Base-by-base conservation (phyloP, 2,113 vertebrate genomes). In the Acrocephalus kingi region DNA sequence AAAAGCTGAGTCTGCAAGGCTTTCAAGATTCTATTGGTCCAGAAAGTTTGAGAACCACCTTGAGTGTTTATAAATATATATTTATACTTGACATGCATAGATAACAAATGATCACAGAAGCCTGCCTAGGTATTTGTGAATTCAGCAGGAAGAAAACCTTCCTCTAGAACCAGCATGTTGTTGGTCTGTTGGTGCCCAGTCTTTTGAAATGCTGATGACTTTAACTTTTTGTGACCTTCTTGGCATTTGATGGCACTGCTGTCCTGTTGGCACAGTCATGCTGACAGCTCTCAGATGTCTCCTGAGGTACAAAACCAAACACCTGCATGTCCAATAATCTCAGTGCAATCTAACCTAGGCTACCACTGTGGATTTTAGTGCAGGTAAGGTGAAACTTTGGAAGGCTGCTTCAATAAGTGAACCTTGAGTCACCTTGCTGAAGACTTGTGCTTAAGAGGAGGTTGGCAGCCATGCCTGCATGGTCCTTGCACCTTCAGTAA, bases 391-490 rank as follows among this genome's bases (percentile, higher is more conserved):
- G 54, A 73, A 66, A 33, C 6, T 33, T 55, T 58, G 35, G 43
- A 71, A 59, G 39, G 22, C 19, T 94, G 49, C 3, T 8, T 66
- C 37, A 46, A 0, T 49, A 54, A 0, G 0, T 22, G 31, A 76
- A 30, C 39, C 16, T 43, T 80, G 49, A 90, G 28, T 1, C 7
- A 66, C 37, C 8, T 41, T 69, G 30, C 33, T 48, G 68, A 73
- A 80, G 55, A 51, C 7, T 37, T 41, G 27, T 30, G 11, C 23
- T 81, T 91, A 46, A 59, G 35, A 46, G 49, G 41, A 59, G 16
- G 4, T 18, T 84, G 66, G 41, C 54, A 93, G 18, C 52, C 1
- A 0, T 72, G 55, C 35, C 52, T 66, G 28, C 30, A 10, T 54
- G 51, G 25, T 39, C 41, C 7, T 17, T 77, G 37, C 39, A 74